Percentiles rank a stretch among this genome's conserved stretches.
Conservation (phyloP, 2,888 invertebrate species). For the Mystacides longicornis region DNA sequence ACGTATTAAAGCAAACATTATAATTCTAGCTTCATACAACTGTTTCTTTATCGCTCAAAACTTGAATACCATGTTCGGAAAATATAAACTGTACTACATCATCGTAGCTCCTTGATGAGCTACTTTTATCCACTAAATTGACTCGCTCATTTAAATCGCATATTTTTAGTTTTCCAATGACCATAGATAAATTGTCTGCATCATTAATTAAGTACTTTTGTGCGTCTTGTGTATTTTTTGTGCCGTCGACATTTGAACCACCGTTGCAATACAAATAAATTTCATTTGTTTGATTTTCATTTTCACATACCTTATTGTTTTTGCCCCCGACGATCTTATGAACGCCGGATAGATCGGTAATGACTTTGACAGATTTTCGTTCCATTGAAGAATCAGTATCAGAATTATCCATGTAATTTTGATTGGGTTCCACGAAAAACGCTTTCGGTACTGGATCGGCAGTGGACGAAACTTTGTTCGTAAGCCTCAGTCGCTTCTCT, state of each 20-base stretch:
- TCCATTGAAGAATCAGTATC: constrained; percentile 44
- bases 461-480: constrained; percentile 22
- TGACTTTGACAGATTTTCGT: constrained; percentile 68
- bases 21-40: constrained; percentile 43
- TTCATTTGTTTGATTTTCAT: constrained; percentile 31
- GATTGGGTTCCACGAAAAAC: constrained; percentile 33
- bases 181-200: constrained; percentile 30
- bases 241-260: constrained; percentile 22
- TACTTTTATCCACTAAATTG: constrained; percentile 2
- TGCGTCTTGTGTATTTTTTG: background rate
- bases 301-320: constrained; percentile 36
- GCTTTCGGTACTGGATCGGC: constrained; percentile 39
- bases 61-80: constrained; percentile 71
- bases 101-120: constrained; percentile 36
- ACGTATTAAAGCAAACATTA: too few relatives aligned
- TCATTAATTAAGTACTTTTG: background rate
- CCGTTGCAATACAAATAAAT: constrained; percentile 33
- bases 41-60: constrained; percentile 72
- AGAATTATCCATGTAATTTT: constrained; percentile 25
- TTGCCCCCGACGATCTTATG: constrained; percentile 36
- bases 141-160: constrained; percentile 29
- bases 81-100: constrained; percentile 65
- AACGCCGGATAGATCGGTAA: constrained; percentile 44
- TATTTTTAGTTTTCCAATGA: constrained; percentile 45
- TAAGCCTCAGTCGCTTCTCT: constrained; percentile 24